A percentile compares a stretch with the other conserved stretches of the same genome.
Conservation (phyloP, 2,797 vertebrate species). For the Xenops minutus region DNA sequence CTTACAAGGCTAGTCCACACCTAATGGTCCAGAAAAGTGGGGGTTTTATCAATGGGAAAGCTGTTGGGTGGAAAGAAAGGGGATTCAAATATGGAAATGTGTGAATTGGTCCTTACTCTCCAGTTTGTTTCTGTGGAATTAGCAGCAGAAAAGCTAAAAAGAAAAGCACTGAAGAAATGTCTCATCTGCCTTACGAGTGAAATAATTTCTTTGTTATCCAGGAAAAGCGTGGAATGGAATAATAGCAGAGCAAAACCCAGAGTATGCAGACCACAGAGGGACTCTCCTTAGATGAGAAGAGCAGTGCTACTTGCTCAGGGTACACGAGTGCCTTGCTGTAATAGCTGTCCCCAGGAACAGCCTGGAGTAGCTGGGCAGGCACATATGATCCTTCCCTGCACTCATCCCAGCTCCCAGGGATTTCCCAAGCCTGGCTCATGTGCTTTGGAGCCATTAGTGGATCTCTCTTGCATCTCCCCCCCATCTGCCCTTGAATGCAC, state of each 20-base stretch:
- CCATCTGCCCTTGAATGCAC: background rate
- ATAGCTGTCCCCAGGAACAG: background rate
- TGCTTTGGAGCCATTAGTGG: background rate
- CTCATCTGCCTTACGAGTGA: background rate
- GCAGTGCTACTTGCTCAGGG: background rate
- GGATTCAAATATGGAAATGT: background rate
- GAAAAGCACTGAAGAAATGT: background rate
- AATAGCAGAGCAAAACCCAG: fast-evolving
- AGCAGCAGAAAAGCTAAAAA: background rate
- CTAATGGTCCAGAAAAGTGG: background rate
- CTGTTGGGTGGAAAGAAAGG: background rate
- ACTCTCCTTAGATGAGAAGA: background rate
- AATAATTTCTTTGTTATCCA: background rate
- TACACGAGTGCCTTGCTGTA: background rate
- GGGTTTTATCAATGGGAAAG: background rate
- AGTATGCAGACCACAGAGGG: background rate
- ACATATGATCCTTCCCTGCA: background rate
- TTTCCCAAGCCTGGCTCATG: background rate
- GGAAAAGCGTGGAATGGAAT: background rate
- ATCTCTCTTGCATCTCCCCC: background rate
- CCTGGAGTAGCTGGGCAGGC: background rate
- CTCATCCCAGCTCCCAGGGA: background rate
- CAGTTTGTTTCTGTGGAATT: background rate
- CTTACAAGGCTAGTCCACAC: background rate
- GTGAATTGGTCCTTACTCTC: background rate